Base-by-base conservation (phyloP, 2,888 invertebrate genomes). In the Leucozona laternaria region DNA sequence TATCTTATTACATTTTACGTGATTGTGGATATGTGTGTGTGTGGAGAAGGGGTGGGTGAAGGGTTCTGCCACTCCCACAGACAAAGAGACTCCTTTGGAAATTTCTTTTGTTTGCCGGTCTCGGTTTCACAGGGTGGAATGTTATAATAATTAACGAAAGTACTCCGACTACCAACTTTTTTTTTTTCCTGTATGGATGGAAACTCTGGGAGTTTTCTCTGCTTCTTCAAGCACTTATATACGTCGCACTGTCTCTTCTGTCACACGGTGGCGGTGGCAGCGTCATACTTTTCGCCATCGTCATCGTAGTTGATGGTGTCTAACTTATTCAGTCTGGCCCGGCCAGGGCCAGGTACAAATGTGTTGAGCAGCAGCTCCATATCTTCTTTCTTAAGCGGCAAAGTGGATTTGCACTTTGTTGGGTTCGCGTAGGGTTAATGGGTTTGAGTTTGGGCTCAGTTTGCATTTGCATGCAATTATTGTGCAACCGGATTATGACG, bases 351-450 rank as follows among this genome's bases (percentile, higher is more conserved):
- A 31, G 50, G 72, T 13, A 73, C 25, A 73, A 64, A 64, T 55
- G 64, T 55, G 58, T 60, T 62, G 71, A 64, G 60, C 76, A 53
- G 50, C 3, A 57, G 50, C 45, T 64, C n/a, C 31, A 60, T 10
- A 53, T 45, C 66, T 77, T 70, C 60, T 40, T 53, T 53, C 37
- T 40, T 53, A 76, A 72, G 76, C 84, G 72, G 76, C 45, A 80
- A 85, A 85, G 72, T 85, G 77, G 80, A 85, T 85, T 77, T 80
- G 80, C 84, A 85, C 84, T 85, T 77, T 85, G 80, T 85, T 80
- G 84, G 84, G 84, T 85, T 85, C 84, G 84, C 72, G 20, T 68
- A 66, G 72, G 80, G 84, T 85, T 85, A 80, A 85, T 85, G 80
- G 80, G 78, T 84, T 66, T 50, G 66, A 25, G 79, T 66, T 76